These are phyloP conservation scores for Mobula hypostoma DNA, from an alignment of 2,113 vertebrate species.

Conservation along the genomic window DNA sequence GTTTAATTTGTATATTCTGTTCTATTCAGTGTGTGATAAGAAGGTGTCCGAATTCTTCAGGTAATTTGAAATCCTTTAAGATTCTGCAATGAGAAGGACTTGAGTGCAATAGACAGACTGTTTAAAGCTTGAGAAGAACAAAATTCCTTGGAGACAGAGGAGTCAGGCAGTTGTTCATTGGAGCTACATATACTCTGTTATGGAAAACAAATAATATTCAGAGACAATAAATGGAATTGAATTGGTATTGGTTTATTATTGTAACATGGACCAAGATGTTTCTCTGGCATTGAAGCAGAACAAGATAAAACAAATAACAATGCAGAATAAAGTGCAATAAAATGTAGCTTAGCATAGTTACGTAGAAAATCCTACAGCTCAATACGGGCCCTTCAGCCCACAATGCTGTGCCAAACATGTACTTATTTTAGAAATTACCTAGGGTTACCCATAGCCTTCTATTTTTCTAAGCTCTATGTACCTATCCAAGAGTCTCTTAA, in stretches of 20 bases:
- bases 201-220: not conserved
- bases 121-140: not conserved
- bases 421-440: too few relatives aligned
- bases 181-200: not conserved
- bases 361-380: too few relatives aligned
- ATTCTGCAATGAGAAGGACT: not conserved
- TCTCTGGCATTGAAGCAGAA: too few relatives aligned
- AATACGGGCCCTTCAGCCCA: too few relatives aligned
- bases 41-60: not conserved
- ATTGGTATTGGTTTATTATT: too few relatives aligned
- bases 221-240: not conserved
- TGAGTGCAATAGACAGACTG: not conserved
- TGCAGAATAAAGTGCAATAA: not conserved
- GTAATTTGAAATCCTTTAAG: not conserved
- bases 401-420: too few relatives aligned
- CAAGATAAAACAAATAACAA: too few relatives aligned
- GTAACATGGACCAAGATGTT: too few relatives aligned
- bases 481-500: too few relatives aligned
- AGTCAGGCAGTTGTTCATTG: not conserved
- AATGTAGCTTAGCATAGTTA: not conserved
- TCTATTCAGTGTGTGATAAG: not conserved
- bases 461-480: too few relatives aligned
- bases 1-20: not conserved
- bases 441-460: too few relatives aligned
- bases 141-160: not conserved